phyloP scores from a whole-genome alignment of 2,113 vertebrate genomes.

The Gymnarchus niloticus region DNA sequence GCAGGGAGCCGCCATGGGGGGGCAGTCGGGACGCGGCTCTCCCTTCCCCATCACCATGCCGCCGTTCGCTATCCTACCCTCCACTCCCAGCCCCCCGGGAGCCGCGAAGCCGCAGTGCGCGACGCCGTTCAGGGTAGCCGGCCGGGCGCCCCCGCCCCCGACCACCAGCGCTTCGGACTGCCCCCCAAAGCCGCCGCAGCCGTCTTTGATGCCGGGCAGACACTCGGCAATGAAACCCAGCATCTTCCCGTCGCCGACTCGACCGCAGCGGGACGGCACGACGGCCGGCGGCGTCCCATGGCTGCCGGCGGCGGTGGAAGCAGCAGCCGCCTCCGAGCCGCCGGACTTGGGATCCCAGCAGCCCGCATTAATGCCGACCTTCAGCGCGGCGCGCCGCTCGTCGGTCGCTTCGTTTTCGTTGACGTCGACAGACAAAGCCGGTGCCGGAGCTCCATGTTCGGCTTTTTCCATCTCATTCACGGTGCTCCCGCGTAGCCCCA shows the following conservation, averaged over 20 bases:
- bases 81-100: constrained; percentile 26
- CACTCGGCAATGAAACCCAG: constrained; percentile 36
- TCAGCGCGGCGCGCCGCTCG: not conserved
- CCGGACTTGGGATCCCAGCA: constrained; percentile 24
- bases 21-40: not conserved
- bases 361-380: constrained; percentile 17
- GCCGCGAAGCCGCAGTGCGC: not conserved
- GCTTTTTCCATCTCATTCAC: constrained; percentile 54
- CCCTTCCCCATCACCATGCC: constrained; percentile 45
- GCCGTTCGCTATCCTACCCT: constrained; percentile 59
- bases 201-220: constrained; percentile 30
- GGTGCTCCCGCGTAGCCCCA: constrained; percentile 28
- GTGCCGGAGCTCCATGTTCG: constrained; percentile 38
- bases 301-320: constrained; percentile 36
- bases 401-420: constrained; percentile 52
- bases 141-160: constrained; percentile 26
- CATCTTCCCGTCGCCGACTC: constrained; percentile 16
- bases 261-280: not conserved
- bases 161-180: constrained; percentile 20
- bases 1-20: not conserved
- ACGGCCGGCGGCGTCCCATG: constrained; percentile 31
- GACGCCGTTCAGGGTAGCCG: constrained; percentile 2
- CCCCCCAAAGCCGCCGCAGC: constrained; percentile 53
- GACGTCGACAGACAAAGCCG: constrained; percentile 43
- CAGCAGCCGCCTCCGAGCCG: constrained; percentile 30